Base-by-base conservation (phyloP, 2,113 vertebrate species). In the Ptilorrhoa leucosticta region DNA sequence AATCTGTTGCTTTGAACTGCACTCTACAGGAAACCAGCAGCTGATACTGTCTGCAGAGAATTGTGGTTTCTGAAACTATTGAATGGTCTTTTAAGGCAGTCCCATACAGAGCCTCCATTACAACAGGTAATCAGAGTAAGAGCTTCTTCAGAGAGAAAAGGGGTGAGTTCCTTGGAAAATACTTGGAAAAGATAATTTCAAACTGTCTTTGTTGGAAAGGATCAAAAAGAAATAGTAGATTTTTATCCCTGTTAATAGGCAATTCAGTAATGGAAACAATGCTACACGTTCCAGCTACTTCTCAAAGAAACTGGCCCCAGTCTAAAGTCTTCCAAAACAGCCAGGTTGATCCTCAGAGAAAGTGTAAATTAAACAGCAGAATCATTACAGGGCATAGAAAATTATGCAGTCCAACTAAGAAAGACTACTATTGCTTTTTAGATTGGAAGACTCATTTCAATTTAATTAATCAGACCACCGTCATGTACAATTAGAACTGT, bases 241-340 rank as follows among this genome's bases (percentile, higher is more conserved):
- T 93, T 94, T 93, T 93, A 73, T 85, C 45, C 47, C 48, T 87
- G 47, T 57, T 83, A 91, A 64, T 87, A 83, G 93, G 45, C 39
- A 75, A 61, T 70, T 69, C 35, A 47, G 13, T 50, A 64, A 54
- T n/a, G 69, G 83, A 87, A 94, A 75, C 72, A 78, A 94, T 65
- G 31, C 37, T 56, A 16, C 31, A 4, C 60, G 40, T 87, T 87
- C 48, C 72, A 82, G 65, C 42, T 71, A 7, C n/a, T 76, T 75
- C 65, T 78, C 51, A 50, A 66, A 78, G 76, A 69, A 73, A 73
- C 35, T 40, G 56, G 22, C 35, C 42, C 16, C 50, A 45, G 39
- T 44, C 33, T 71, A 21, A 93, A 87, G 50, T 68, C 71, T 47
- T 83, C 40, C 69, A 63, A 80, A 94, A 73, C n/a, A 81, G 22